Base-by-base conservation (phyloP, 2,797 vertebrate species). In the Aplochiton taeniatus region DNA sequence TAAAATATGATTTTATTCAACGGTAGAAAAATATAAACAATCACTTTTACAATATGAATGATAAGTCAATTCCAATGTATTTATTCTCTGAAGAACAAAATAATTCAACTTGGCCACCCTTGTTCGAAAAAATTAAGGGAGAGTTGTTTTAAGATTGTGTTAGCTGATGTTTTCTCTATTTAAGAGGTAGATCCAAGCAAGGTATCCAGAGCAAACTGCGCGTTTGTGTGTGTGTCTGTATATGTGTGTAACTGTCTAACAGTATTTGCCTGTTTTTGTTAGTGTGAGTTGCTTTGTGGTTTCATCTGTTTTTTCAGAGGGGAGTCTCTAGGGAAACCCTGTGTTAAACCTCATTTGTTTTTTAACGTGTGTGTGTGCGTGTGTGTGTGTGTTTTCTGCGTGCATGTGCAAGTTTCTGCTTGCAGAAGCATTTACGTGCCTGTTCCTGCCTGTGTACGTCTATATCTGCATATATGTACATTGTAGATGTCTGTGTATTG, bases 291-390 rank as follows among this genome's bases (percentile, higher is more conserved):
- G 45, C 46, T 83, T n/a, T 78, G 76, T 31, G 31, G 31, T 31
- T 31, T 31, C 31, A 31, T 31, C 31, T 31, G 31, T 31, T 31
- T 31, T 83, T 66, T 87, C 80, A 77, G 69, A 85, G 81, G 87
- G 90, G 87, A 90, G 89, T 87, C 90, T 91, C 89, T 83, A 91
- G 91, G 90, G 90, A 92, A 88, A 84, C 89, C 89, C 90, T 78
- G 66, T 55, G 66, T 48, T 12, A 67, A 16, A n/a, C 14, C 52
- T 57, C 63, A 49, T 55, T 10, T 43, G 63, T 16, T 13, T 61
- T 61, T 66, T 0, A 0, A 11, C 70, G 9, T 73, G 43, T 65
- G 52, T 0, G 18, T 10, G 41, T 50, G 43, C 57, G 45, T 17
- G 52, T 44, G 0, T 47, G 3, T 16, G 20, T 11, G 11, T 11